Percentiles rank a stretch among this genome's conserved stretches.
Conservation (phyloP, 2,797 vertebrate species). For the Peromyscus nudipes region DNA sequence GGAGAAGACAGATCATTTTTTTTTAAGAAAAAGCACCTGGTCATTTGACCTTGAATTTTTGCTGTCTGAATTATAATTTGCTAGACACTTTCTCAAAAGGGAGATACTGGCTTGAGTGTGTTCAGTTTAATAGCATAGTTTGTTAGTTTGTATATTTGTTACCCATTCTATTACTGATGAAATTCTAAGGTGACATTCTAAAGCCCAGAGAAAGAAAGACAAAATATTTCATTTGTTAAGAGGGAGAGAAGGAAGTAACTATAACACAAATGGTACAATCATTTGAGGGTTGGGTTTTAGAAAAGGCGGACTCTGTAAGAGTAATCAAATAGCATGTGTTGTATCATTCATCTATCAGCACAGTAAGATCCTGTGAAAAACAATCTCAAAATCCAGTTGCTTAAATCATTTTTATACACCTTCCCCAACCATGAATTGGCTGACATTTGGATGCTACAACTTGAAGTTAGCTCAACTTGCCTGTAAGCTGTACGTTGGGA, state of each 20-base stretch:
- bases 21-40: constrained; percentile 45
- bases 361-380: constrained; percentile 38
- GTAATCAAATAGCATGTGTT: background rate
- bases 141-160: constrained; percentile 23
- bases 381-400: background rate
- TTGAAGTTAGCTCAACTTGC: constrained; percentile 13
- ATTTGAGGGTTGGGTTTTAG: constrained; percentile 7
- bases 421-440: background rate
- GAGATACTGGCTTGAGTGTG: background rate
- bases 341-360: background rate
- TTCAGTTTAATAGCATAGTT: constrained; percentile 11
- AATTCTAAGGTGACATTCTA: constrained; percentile 39
- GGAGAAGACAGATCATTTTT: constrained; percentile 44
- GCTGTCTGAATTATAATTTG: constrained; percentile 41
- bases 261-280: background rate
- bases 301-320: background rate
- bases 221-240: constrained; percentile 6
- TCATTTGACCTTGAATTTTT: constrained; percentile 58
- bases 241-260: background rate
- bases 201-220: background rate
- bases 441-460: constrained; percentile 14
- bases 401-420: constrained; percentile 53
- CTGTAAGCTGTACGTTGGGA: constrained; percentile 10
- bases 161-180: constrained; percentile 22
- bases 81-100: constrained; percentile 5